Percentiles rank a stretch among this genome's conserved stretches.
Evolutionary conservation across 2,113 vertebrate genomes (phyloP).

Genomic region (Cebus imitator): DNA sequence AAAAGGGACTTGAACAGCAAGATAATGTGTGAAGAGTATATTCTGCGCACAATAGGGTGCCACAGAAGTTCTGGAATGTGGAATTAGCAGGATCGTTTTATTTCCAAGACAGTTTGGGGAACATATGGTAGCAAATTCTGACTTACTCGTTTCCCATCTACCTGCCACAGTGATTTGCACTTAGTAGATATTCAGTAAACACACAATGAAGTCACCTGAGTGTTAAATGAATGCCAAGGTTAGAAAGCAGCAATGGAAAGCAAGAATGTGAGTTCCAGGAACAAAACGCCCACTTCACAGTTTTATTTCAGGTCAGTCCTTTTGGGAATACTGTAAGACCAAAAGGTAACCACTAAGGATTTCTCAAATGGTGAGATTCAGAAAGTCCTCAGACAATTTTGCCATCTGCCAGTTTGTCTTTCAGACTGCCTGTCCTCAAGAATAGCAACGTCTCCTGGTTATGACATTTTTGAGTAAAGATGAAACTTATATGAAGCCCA

Average conservation of each 20-base stretch:
- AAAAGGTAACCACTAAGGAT: neutral
- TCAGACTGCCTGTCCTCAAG: neutral
- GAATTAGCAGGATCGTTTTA: neutral
- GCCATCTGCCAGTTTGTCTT: neutral
- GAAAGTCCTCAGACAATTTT: neutral
- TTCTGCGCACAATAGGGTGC: no score
- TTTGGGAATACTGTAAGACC: neutral
- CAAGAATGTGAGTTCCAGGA: neutral
- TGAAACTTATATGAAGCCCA: neutral
- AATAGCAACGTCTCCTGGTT: neutral
- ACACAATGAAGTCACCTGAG: neutral
- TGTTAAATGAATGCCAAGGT: neutral
- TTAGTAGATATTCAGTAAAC: neutral
- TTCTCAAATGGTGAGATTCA: neutral
- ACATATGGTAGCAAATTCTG: neutral
- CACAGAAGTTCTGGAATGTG: neutral
- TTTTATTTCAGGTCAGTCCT: neutral
- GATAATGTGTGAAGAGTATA: neutral
- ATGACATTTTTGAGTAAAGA: neutral
- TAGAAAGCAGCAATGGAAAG: neutral
- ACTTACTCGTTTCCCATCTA: neutral
- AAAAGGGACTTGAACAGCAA: neutral
- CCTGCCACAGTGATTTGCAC: neutral
- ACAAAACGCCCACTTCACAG: neutral
- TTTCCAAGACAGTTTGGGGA: neutral